phyloP scores from a whole-genome alignment of 2,797 vertebrate genomes.

The Cuculus canorus region DNA sequence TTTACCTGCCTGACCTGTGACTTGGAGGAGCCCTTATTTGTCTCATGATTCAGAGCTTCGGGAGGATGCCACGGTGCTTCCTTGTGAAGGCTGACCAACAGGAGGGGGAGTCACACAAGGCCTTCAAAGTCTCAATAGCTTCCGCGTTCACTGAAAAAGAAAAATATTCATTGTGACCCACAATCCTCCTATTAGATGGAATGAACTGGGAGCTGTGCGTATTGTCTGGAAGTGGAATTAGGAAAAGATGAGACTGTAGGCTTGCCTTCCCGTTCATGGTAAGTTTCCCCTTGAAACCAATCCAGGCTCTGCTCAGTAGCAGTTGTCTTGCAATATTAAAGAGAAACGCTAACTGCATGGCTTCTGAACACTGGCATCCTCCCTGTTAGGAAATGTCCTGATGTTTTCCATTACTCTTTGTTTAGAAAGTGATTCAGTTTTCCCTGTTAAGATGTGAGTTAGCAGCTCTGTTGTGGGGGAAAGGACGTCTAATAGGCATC shows the following conservation, averaged over 20 bases:
- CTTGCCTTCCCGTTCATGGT: background rate
- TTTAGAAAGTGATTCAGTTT: background rate
- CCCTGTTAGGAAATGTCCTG: background rate
- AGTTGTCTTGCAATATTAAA: background rate
- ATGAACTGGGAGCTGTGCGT: background rate
- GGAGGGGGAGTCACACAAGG: background rate
- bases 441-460: background rate
- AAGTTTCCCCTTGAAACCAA: background rate
- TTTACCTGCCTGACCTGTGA: background rate
- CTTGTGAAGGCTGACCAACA: background rate
- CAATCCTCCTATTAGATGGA: background rate
- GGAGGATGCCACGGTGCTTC: background rate
- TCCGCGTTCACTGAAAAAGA: background rate
- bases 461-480: background rate
- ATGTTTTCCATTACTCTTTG: background rate
- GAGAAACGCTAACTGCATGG: background rate
- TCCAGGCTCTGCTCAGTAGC: background rate
- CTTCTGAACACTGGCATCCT: background rate
- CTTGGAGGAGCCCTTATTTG: background rate
- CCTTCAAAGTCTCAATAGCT: background rate
- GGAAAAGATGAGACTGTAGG: background rate
- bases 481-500: background rate
- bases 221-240: background rate
- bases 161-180: background rate
- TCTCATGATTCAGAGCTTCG: background rate